A percentile compares a stretch with the other conserved stretches of the same genome.
These are phyloP conservation scores for Pipistrellus nathusii DNA, from an alignment of 2,797 vertebrate species.

Conservation along the genomic window DNA sequence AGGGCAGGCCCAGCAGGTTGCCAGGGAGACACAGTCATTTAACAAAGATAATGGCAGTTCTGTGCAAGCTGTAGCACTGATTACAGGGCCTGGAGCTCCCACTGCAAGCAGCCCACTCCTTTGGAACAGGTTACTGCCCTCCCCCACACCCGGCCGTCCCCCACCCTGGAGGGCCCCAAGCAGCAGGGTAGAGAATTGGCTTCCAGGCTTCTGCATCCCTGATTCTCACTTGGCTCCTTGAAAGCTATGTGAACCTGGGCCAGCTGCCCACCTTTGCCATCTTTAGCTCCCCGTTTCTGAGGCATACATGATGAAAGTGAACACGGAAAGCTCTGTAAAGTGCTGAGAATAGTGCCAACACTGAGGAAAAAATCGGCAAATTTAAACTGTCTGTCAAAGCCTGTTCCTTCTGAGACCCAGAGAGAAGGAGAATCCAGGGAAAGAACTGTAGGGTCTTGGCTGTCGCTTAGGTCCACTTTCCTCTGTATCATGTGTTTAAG, in stretches of 20 bases:
- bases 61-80: background rate
- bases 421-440: background rate
- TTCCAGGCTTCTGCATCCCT: background rate
- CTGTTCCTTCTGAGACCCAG: background rate
- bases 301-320: background rate
- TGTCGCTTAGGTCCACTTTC: background rate
- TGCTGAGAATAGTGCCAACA: background rate
- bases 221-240: background rate
- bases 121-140: background rate
- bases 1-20: conserved; percentile 7
- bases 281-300: fast-evolving
- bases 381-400: background rate
- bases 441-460: background rate
- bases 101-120: background rate
- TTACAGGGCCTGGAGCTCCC: background rate
- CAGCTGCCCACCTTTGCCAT: background rate
- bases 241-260: background rate
- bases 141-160: fast-evolving
- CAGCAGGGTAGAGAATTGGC: background rate
- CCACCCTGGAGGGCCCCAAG: background rate
- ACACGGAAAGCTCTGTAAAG: background rate
- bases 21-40: conserved; percentile 14
- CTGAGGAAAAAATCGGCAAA: background rate
- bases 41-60: background rate
- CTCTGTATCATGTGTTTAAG: background rate